These are phyloP conservation scores for Dicerorhinus sumatrensis DNA, from an alignment of 2,113 vertebrate species.

Conservation along the genomic window DNA sequence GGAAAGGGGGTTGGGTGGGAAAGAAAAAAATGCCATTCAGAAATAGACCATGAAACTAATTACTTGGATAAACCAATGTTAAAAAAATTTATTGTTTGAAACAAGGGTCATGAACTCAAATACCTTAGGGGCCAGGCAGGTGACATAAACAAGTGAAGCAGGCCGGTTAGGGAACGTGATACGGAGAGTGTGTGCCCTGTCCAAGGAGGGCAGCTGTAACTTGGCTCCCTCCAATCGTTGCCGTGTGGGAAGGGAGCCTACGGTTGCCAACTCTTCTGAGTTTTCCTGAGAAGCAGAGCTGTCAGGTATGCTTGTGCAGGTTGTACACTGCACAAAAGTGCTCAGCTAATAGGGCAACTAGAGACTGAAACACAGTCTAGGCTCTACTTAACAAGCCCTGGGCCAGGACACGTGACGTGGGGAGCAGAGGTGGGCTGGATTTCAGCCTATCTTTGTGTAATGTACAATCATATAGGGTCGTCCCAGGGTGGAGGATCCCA, in stretches of 20 bases:
- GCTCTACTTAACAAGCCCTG: neutral
- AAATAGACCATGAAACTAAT: constrained; percentile 68
- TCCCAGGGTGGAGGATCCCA: neutral
- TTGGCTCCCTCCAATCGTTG: neutral
- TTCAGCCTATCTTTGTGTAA: neutral
- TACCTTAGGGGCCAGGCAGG: neutral
- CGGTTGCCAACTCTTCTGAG: neutral
- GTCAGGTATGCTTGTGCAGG: neutral
- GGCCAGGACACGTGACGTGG: neutral
- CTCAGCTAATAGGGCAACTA: neutral
- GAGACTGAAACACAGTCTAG: neutral
- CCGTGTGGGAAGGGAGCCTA: neutral
- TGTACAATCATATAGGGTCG: neutral
- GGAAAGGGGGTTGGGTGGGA: constrained; percentile 67
- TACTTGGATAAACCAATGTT: constrained; percentile 44
- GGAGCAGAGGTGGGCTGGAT: neutral
- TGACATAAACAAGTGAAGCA: neutral
- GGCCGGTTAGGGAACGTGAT: neutral
- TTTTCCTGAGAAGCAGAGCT: neutral
- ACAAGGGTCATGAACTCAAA: constrained; percentile 53
- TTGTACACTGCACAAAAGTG: no score
- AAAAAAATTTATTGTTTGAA: constrained; percentile 64
- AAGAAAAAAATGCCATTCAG: constrained; percentile 73
- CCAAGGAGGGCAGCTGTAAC: no score
- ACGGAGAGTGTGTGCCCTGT: neutral